Evolutionary conservation across 2,113 vertebrate genomes (phyloP).

Genomic region (Hirundichthys speculiger): DNA sequence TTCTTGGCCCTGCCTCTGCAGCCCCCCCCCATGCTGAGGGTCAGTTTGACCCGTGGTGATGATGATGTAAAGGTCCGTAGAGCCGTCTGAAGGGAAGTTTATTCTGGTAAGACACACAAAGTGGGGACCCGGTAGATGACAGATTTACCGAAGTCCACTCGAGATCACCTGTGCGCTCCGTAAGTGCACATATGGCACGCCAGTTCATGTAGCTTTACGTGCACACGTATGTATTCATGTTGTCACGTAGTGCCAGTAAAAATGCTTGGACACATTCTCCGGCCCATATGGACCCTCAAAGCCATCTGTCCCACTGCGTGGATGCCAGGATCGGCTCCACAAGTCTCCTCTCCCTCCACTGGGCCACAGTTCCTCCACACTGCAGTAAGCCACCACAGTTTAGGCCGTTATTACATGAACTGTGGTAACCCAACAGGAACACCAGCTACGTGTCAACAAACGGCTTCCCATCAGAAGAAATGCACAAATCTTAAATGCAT

Average conservation of each 20-base stretch:
- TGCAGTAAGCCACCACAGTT: constrained; percentile 33
- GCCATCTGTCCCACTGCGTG: constrained; percentile 71
- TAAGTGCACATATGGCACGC: constrained; percentile 22
- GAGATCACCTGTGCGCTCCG: constrained; percentile 26
- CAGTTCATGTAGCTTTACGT: constrained; percentile 34
- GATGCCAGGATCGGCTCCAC: constrained; percentile 60
- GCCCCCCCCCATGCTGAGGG: constrained; percentile 52
- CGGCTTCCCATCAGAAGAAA: too few species aligned
- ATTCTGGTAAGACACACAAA: constrained; percentile 10
- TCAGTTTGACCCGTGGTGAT: constrained; percentile 56
- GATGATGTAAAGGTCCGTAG: not conserved
- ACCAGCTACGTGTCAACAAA: constrained; percentile 23
- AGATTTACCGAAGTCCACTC: not conserved
- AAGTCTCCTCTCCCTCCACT: constrained; percentile 41
- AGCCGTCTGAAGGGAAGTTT: constrained; percentile 7
- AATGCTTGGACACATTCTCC: constrained; percentile 54
- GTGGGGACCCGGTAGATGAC: not conserved
- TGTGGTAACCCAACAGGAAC: constrained; percentile 36
- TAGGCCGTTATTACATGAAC: constrained; percentile 46
- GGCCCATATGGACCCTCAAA: constrained; percentile 68
- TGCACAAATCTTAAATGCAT: too few species aligned
- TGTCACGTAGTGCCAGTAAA: constrained; percentile 45
- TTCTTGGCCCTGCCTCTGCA: constrained; percentile 48
- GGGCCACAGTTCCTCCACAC: constrained; percentile 30
- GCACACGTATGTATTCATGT: constrained; percentile 20